phyloP scores from a whole-genome alignment of 2,888 invertebrate genomes.

The Cotesia congregata region DNA sequence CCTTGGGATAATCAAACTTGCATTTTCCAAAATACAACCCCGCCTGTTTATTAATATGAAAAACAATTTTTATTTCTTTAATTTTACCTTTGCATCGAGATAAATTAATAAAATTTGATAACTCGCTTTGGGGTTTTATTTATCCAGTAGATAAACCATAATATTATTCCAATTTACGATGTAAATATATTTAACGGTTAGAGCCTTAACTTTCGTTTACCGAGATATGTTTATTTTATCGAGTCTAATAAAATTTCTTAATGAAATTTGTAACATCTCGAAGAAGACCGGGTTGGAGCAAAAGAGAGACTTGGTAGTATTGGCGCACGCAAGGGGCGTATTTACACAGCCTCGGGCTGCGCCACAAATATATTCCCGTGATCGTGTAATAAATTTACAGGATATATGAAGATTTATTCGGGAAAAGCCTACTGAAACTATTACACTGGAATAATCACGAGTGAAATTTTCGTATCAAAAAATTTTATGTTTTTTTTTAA shows the following conservation, averaged over 20 bases:
- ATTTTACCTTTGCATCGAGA: neutral
- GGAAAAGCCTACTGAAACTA: neutral
- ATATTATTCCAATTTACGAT: slow-evolving; percentile 32
- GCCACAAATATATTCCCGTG: slow-evolving; percentile 34
- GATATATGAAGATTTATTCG: slow-evolving; percentile 17
- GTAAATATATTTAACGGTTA: slow-evolving; percentile 15
- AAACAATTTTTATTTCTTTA: neutral
- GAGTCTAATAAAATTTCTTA: slow-evolving; percentile 44
- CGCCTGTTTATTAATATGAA: neutral
- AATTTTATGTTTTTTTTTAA: too few species aligned
- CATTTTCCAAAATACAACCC: slow-evolving; percentile 14
- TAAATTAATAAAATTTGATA: neutral
- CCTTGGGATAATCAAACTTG: slow-evolving; percentile 26
- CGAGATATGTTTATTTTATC: slow-evolving; percentile 11
- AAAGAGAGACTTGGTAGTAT: neutral
- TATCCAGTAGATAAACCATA: neutral
- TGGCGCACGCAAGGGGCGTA: neutral
- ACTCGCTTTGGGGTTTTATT: neutral
- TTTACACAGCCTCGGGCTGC: slow-evolving; percentile 23
- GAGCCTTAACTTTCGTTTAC: slow-evolving; percentile 16
- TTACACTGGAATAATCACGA: too few species aligned
- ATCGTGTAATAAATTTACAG: slow-evolving; percentile 36
- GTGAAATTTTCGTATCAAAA: too few species aligned
- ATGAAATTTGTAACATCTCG: slow-evolving; percentile 47
- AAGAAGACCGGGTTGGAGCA: slow-evolving; percentile 17